phyloP scores from a whole-genome alignment of 2,797 vertebrate species.

The Pachyuromys duprasi region DNA sequence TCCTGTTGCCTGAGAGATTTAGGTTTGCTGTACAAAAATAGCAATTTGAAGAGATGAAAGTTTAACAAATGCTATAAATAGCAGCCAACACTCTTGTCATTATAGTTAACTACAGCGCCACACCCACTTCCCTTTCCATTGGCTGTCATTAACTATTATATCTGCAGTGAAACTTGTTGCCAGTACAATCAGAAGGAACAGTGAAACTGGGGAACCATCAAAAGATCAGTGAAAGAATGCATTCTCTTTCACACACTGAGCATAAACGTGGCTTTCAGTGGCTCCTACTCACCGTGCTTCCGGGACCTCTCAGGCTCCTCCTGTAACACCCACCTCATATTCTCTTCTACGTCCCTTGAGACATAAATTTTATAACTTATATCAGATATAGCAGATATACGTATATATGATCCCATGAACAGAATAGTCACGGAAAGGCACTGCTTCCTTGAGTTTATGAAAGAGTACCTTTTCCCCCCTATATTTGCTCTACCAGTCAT shows the following conservation, averaged over 20 bases:
- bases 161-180: constrained; percentile 82
- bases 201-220: constrained; percentile 73
- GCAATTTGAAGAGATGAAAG: constrained; percentile 86
- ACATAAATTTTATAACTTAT: not conserved
- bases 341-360: not conserved
- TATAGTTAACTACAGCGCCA: constrained; percentile 60
- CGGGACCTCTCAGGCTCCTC: not conserved
- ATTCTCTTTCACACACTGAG: constrained; percentile 31
- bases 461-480: not conserved
- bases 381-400: not conserved
- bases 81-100: constrained; percentile 76
- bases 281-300: not conserved
- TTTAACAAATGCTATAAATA: constrained; percentile 87
- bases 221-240: constrained; percentile 75
- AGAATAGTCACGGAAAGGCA: not conserved
- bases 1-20: constrained; percentile 78
- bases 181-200: constrained; percentile 79
- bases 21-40: constrained; percentile 84
- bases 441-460: not conserved
- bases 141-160: constrained; percentile 82
- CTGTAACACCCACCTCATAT: not conserved
- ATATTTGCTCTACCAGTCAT: not conserved
- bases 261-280: constrained; percentile 8
- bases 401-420: not conserved
- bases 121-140: constrained; percentile 84